Conservation (phyloP, 2,888 invertebrate genomes). For the Amblyteles armatorius region DNA sequence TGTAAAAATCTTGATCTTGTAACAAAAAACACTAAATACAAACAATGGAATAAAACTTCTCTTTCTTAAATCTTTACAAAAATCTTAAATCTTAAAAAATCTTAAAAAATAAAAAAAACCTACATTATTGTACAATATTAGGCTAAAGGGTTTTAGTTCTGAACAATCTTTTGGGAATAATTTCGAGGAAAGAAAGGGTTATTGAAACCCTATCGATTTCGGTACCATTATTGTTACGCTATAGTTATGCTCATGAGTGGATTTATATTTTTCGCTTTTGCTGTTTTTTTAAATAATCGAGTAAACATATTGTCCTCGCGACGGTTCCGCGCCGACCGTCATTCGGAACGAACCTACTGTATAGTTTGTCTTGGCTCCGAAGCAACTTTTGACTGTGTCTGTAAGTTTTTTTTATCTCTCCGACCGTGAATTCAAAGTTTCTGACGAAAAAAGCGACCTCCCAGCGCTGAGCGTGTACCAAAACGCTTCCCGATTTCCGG, state of each 20-base stretch:
- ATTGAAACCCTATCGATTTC: neutral
- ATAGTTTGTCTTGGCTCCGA: neutral
- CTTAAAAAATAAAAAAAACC: neutral
- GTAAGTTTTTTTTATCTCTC: neutral
- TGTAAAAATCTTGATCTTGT: too few relatives aligned
- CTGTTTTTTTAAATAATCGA: neutral
- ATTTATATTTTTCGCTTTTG: neutral
- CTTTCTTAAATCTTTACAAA: too few relatives aligned
- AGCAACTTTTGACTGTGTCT: slow-evolving; percentile 12
- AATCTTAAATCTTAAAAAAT: too few relatives aligned
- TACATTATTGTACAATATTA: neutral
- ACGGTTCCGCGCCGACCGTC: slow-evolving; percentile 63
- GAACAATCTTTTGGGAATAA: too few relatives aligned
- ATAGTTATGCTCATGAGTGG: too few relatives aligned
- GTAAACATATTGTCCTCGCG: slow-evolving; percentile 47
- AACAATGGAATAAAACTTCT: too few relatives aligned
- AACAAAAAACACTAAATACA: too few relatives aligned
- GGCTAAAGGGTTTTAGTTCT: neutral
- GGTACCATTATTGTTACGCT: neutral
- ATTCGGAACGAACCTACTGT: slow-evolving; percentile 45
- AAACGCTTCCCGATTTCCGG: slow-evolving; percentile 55
- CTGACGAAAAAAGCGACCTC: slow-evolving; percentile 58
- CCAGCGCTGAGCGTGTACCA: neutral
- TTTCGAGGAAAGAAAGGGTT: too few relatives aligned
- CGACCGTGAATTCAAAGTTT: slow-evolving; percentile 57